Evolutionary conservation across 2,113 vertebrate species (phyloP).

Genomic region (Pollachius pollachius): DNA sequence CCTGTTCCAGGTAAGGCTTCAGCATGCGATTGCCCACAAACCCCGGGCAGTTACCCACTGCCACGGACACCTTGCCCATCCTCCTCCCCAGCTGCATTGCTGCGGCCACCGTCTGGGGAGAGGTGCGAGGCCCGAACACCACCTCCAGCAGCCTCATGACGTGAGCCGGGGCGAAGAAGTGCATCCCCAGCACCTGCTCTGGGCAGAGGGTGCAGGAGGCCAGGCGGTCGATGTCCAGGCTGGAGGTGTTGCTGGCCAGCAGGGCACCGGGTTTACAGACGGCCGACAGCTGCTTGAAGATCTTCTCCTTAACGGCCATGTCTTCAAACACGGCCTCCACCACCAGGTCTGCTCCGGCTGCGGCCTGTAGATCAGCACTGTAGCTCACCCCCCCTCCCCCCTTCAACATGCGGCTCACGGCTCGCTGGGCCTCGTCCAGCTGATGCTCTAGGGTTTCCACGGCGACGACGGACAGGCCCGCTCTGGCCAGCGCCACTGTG

Average conservation of each 20-base stretch:
- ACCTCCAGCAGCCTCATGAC: slow-evolving; percentile 90
- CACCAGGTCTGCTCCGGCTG: slow-evolving; percentile 79
- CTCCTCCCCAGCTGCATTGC: slow-evolving; percentile 81
- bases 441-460: slow-evolving; percentile 81
- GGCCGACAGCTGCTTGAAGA: slow-evolving; percentile 81
- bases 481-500: slow-evolving; percentile 76
- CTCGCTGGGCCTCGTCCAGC: slow-evolving; percentile 71
- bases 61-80: slow-evolving; percentile 83
- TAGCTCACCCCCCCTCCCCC: slow-evolving; percentile 76
- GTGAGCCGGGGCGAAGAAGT: slow-evolving; percentile 91
- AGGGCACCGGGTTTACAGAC: slow-evolving; percentile 79
- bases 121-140: slow-evolving; percentile 77
- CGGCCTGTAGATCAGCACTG: slow-evolving; percentile 64
- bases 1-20: slow-evolving; percentile 70
- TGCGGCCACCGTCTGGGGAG: slow-evolving; percentile 79
- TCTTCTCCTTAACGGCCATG: slow-evolving; percentile 80
- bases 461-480: slow-evolving; percentile 82
- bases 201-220: slow-evolving; percentile 76
- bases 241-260: slow-evolving; percentile 87
- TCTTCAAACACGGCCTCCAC: slow-evolving; percentile 94
- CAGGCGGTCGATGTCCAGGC: slow-evolving; percentile 82
- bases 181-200: slow-evolving; percentile 85
- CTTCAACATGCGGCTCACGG: slow-evolving; percentile 73
- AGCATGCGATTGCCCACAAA: slow-evolving; percentile 93
- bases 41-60: slow-evolving; percentile 86